phyloP scores from a whole-genome alignment of 2,797 vertebrate species.

The Amblyraja radiata region DNA sequence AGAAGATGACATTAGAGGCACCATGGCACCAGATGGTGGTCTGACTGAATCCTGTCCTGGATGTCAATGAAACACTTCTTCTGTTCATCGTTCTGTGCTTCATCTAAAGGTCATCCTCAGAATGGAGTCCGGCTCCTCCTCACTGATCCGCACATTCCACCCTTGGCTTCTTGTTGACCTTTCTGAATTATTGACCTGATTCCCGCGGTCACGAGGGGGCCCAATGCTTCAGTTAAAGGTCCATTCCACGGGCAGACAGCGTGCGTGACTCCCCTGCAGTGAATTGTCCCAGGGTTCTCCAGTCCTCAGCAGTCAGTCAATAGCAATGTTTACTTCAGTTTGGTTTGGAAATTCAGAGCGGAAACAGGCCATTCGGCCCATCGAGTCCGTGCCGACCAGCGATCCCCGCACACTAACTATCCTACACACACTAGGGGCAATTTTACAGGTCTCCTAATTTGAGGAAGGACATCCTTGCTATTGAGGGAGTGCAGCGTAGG shows the following conservation, averaged over 20 bases:
- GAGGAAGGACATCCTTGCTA: too few relatives aligned
- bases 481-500: too few relatives aligned
- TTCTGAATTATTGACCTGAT: conserved; percentile 27
- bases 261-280: not conserved
- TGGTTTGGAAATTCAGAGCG: too few relatives aligned
- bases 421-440: too few relatives aligned
- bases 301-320: not conserved
- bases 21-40: not conserved
- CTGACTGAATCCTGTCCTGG: not conserved
- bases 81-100: not conserved
- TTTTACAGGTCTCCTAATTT: too few relatives aligned
- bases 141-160: not conserved
- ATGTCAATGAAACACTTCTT: not conserved
- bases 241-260: conserved; percentile 3
- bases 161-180: not conserved
- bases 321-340: not conserved
- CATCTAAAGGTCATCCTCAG: not conserved
- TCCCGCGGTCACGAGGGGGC: not conserved
- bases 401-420: too few relatives aligned
- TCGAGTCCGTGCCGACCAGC: too few relatives aligned
- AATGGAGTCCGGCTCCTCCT: not conserved
- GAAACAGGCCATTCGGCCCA: too few relatives aligned
- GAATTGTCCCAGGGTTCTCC: not conserved
- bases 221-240: not conserved
- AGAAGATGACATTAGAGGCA: not conserved